Conservation (phyloP, 1,140 invertebrate genomes). For the Acyrthosiphon pisum region DNA sequence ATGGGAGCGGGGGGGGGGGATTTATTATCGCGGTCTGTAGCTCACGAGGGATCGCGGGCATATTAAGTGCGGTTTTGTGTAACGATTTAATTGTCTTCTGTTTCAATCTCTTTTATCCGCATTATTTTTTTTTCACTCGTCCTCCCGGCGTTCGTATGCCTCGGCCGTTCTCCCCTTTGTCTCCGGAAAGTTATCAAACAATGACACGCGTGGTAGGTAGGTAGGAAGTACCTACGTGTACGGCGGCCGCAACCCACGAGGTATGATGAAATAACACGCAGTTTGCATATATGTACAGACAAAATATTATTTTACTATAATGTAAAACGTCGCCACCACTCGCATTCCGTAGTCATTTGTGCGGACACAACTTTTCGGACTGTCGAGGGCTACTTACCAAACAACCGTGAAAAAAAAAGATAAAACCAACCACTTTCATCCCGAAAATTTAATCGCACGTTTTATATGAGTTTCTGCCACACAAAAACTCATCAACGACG, state of each 20-base stretch:
- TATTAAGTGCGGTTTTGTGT: conserved; percentile 54
- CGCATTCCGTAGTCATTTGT: neutral
- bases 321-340: neutral
- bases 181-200: neutral
- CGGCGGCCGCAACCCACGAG: neutral
- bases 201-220: neutral
- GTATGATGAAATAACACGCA: neutral
- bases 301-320: neutral
- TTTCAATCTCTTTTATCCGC: neutral
- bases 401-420: neutral
- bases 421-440: neutral
- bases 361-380: neutral
- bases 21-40: conserved; percentile 2
- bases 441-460: neutral
- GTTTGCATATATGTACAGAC: neutral
- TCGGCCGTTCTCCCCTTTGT: neutral
- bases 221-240: neutral
- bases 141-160: neutral
- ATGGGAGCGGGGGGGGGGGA: neutral
- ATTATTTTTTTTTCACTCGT: neutral
- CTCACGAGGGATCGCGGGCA: neutral
- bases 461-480: neutral
- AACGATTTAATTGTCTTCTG: conserved; percentile 43
- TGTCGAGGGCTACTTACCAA: neutral
- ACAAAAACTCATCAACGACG: neutral